These are phyloP conservation scores for Argyrosomus regius DNA, from an alignment of 2,797 vertebrate species.

Conservation along the genomic window DNA sequence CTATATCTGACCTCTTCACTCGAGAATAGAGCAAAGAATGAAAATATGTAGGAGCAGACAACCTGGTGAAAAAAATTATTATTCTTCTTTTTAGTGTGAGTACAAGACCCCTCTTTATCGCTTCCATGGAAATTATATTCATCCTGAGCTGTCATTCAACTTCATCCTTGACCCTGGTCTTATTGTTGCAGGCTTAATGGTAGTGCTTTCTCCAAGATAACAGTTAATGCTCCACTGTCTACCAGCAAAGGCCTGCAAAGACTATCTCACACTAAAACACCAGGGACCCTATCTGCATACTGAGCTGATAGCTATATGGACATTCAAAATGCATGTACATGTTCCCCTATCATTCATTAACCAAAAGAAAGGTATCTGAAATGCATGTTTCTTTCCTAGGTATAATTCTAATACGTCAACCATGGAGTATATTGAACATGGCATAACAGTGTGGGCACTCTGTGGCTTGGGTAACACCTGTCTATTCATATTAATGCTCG, in stretches of 20 bases:
- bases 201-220: constrained; percentile 78
- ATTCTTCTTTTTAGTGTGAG: constrained; percentile 79
- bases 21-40: constrained; percentile 77
- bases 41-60: constrained; percentile 73
- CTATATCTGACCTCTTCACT: constrained; percentile 81
- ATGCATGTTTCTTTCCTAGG: constrained; percentile 51
- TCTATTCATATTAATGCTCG: constrained; percentile 54
- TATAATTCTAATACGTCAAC: constrained; percentile 40
- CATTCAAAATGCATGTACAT: constrained; percentile 71
- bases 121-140: constrained; percentile 78
- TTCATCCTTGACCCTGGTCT: constrained; percentile 84
- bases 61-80: constrained; percentile 70
- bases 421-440: constrained; percentile 22
- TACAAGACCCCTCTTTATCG: constrained; percentile 82
- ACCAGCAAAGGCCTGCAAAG: constrained; percentile 68
- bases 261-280: constrained; percentile 72
- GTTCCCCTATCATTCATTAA: constrained; percentile 64
- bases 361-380: constrained; percentile 58
- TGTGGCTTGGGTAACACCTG: constrained; percentile 29
- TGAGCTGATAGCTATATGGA: constrained; percentile 71
- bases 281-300: constrained; percentile 75
- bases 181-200: constrained; percentile 83
- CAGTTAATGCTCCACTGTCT: constrained; percentile 78
- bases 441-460: constrained; percentile 27
- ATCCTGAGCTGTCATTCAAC: constrained; percentile 85